Evolutionary conservation across 2,888 invertebrate species (phyloP).

Genomic region (Seladonia tumulorum): DNA sequence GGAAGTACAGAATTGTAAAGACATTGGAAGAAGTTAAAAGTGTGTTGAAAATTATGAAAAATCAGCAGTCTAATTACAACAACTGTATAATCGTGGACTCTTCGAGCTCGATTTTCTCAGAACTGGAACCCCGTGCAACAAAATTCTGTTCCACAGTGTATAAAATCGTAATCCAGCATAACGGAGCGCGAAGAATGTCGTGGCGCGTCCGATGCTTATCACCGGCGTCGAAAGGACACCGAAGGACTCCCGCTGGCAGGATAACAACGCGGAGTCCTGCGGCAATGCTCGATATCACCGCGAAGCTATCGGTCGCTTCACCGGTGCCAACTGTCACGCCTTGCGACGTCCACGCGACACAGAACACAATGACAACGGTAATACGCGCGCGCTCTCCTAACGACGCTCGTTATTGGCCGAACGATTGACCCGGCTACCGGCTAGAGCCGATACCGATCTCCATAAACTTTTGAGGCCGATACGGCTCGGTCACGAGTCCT

Average conservation of each 20-base stretch:
- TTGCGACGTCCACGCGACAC: slow-evolving; percentile 59
- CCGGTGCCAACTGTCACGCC: slow-evolving; percentile 72
- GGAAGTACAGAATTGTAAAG: no score
- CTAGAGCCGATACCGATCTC: slow-evolving; percentile 10
- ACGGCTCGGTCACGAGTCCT: slow-evolving; percentile 12
- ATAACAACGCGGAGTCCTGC: slow-evolving; percentile 34
- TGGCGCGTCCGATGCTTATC: slow-evolving; percentile 17
- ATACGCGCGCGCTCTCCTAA: slow-evolving; percentile 6
- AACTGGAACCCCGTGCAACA: no score
- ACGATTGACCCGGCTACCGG: slow-evolving; percentile 26
- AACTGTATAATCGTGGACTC: no score
- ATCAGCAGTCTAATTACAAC: no score
- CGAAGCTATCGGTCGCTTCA: slow-evolving; percentile 64
- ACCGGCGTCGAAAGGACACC: slow-evolving; percentile 28
- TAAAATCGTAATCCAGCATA: neutral
- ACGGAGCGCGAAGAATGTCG: neutral
- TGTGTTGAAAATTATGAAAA: no score
- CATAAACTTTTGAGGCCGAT: slow-evolving; percentile 2
- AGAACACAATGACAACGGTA: slow-evolving; percentile 39
- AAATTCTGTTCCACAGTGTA: no score
- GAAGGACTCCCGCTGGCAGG: slow-evolving; percentile 46
- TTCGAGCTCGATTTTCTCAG: no score
- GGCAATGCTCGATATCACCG: slow-evolving; percentile 68
- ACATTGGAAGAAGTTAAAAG: no score
- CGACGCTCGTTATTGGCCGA: slow-evolving; percentile 32